These are phyloP conservation scores for Daboia siamensis DNA, from an alignment of 2,113 vertebrate species.

Conservation along the genomic window DNA sequence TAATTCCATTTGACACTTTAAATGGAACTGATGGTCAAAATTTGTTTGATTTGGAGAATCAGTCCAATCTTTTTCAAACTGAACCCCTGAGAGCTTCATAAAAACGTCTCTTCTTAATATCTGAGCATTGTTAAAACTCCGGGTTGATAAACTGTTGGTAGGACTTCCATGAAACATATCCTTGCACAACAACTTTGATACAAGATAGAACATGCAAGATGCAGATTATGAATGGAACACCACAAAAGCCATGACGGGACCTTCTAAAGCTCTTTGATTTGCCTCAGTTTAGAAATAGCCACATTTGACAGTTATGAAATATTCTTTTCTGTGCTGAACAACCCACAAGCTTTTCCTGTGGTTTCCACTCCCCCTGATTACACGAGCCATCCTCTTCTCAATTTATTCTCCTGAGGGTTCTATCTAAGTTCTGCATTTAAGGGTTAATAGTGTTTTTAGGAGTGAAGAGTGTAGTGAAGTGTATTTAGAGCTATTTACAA, in stretches of 20 bases:
- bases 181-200: background rate
- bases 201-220: background rate
- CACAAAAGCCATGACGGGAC: background rate
- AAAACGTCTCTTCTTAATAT: background rate
- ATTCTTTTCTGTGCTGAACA: background rate
- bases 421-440: background rate
- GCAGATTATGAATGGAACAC: background rate
- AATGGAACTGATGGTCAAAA: background rate
- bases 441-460: background rate
- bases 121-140: background rate
- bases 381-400: background rate
- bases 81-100: background rate
- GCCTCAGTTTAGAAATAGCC: background rate
- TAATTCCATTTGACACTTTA: background rate
- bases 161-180: background rate
- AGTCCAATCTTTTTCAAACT: background rate
- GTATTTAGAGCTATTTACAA: background rate
- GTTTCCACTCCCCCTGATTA: background rate
- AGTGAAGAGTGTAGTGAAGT: background rate
- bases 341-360: constrained; percentile 2
- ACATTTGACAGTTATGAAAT: background rate
- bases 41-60: background rate
- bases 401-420: background rate
- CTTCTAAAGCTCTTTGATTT: background rate
- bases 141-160: background rate